These are phyloP conservation scores for Muricea muricata DNA, from an alignment of 92 coral and sea anemone genomes.

Conservation along the genomic window DNA sequence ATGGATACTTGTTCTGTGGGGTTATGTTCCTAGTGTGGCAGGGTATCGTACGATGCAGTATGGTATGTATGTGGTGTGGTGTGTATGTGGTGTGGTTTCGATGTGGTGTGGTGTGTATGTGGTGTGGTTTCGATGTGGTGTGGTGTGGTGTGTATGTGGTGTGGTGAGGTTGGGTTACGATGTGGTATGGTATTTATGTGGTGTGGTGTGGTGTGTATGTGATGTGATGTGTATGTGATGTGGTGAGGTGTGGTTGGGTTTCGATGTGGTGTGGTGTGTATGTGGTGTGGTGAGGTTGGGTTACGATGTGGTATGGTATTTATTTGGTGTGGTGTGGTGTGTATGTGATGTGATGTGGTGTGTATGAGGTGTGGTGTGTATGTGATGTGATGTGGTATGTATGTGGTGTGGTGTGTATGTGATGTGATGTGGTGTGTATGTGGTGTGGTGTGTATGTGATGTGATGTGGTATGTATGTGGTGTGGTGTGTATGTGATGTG, in stretches of 20 bases:
- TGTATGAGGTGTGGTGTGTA: too few species aligned
- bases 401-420: too few species aligned
- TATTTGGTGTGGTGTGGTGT: background rate
- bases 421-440: too few species aligned
- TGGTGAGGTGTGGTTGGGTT: background rate
- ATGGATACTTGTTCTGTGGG: too few species aligned
- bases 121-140: too few species aligned
- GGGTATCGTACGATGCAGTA: background rate
- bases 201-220: background rate
- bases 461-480: background rate
- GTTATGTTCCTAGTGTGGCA: background rate
- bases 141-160: background rate
- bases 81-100: background rate
- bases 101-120: too few species aligned
- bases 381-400: too few species aligned
- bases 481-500: background rate
- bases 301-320: too few species aligned
- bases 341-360: too few species aligned
- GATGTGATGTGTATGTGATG: too few species aligned
- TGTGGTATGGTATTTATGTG: background rate
- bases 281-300: background rate
- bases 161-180: background rate
- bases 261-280: too few species aligned
- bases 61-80: background rate
- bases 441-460: too few species aligned